These are phyloP conservation scores for Drosophila diplacantha DNA, from an alignment of 2,888 invertebrate species.

Conservation along the genomic window DNA sequence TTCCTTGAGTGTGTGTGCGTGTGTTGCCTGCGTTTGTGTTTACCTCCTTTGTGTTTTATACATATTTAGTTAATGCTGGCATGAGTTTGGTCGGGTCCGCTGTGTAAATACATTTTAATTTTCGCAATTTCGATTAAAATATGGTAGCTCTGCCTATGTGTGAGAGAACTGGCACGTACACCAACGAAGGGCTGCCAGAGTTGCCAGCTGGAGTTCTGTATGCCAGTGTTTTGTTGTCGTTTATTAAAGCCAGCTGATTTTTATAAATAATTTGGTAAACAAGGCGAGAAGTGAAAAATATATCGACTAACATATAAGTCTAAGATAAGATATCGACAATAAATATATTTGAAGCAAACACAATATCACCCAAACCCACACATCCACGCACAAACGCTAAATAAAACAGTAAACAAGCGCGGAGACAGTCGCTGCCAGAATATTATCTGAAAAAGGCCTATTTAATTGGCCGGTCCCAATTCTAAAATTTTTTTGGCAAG, in stretches of 20 bases:
- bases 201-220: conserved; percentile 8
- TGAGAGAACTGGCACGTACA: conserved; percentile 24
- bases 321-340: neutral
- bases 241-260: conserved; percentile 24
- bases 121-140: conserved; percentile 39
- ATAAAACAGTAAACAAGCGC: conserved; percentile 10
- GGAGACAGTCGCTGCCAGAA: conserved; percentile 1
- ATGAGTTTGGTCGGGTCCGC: conserved; percentile 13
- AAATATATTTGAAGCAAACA: neutral
- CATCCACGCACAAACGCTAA: too few species aligned
- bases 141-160: conserved; percentile 21
- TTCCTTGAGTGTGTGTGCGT: conserved; percentile 2
- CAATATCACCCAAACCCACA: neutral
- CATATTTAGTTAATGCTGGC: conserved; percentile 31
- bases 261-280: conserved; percentile 29
- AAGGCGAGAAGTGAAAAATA: conserved; percentile 3
- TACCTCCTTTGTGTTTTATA: conserved; percentile 38
- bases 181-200: conserved; percentile 14
- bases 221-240: conserved; percentile 13
- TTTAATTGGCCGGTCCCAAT: neutral
- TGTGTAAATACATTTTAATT: conserved; percentile 40
- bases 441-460: neutral
- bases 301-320: conserved; percentile 1
- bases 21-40: conserved; percentile 16
- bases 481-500: neutral